A percentile compares a stretch with the other conserved stretches of the same genome.
These are phyloP conservation scores for Lordiphosa clarofinis DNA, from an alignment of 1,140 invertebrate genomes.

Conservation along the genomic window DNA sequence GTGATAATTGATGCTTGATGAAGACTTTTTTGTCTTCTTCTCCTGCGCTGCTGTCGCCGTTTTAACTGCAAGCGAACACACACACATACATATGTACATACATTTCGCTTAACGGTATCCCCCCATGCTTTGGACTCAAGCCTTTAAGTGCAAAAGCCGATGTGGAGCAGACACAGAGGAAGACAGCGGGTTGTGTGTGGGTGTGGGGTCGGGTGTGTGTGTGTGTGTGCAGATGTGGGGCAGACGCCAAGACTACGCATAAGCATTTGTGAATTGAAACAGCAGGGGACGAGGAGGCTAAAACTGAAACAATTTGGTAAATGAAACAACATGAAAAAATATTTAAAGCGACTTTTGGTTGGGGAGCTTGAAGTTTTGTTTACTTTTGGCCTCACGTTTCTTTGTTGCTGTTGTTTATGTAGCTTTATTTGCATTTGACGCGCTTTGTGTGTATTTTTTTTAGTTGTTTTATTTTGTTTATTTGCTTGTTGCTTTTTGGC, in stretches of 20 bases:
- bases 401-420: conserved; percentile 25
- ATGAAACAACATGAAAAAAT: conserved; percentile 2
- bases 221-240: too few relatives aligned
- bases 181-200: background rate
- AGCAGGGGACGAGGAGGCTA: background rate
- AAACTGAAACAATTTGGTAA: conserved; percentile 21
- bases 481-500: conserved; percentile 55
- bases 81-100: conserved; percentile 1
- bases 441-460: conserved; percentile 7
- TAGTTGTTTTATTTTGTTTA: conserved; percentile 23
- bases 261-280: conserved; percentile 7
- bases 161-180: conserved; percentile 12
- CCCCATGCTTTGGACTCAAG: conserved; percentile 1
- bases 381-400: conserved; percentile 32
- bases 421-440: conserved; percentile 32
- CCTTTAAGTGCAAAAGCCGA: conserved; percentile 8
- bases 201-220: background rate
- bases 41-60: background rate
- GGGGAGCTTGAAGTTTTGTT: conserved; percentile 26
- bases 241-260: conserved; percentile 7
- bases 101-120: conserved; percentile 43
- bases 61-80: conserved; percentile 25
- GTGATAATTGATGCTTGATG: too few relatives aligned
- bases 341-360: conserved; percentile 15
- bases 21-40: background rate